A percentile compares a stretch with the other conserved stretches of the same genome.
These are phyloP conservation scores for Pelecanus crispus DNA, from an alignment of 2,113 vertebrate species.

Conservation along the genomic window DNA sequence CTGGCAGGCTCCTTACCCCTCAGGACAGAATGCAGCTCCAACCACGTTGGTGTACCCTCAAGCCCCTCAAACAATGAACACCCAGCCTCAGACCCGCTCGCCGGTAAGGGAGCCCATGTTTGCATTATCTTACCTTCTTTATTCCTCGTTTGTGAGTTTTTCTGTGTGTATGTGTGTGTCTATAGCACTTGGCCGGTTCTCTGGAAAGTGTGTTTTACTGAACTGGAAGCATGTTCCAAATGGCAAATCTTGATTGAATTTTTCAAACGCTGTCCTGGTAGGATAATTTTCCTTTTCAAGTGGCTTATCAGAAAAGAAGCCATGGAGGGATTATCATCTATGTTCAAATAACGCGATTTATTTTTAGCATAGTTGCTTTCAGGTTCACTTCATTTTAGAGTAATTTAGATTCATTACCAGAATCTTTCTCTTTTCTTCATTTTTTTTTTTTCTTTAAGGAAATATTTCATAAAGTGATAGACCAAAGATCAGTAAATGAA, in stretches of 20 bases:
- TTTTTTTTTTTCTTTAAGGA: background rate
- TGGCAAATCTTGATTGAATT: background rate
- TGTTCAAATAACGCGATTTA: background rate
- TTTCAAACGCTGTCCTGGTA: background rate
- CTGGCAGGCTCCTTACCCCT: conserved; percentile 88
- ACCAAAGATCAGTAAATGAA: background rate
- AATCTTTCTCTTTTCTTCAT: background rate
- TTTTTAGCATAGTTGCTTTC: conserved; percentile 5
- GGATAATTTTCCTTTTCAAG: background rate
- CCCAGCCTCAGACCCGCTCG: conserved; percentile 90
- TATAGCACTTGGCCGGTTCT: background rate
- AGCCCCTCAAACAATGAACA: conserved; percentile 92
- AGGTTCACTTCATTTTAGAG: conserved; percentile 15
- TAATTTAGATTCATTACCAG: background rate
- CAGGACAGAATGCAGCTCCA: conserved; percentile 93
- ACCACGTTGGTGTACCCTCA: conserved; percentile 90
- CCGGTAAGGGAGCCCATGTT: conserved; percentile 78
- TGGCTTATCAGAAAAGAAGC: background rate
- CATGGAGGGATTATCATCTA: background rate
- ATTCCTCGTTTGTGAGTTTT: background rate
- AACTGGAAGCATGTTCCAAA: conserved; percentile 4
- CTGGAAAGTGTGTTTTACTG: background rate
- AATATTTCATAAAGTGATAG: background rate
- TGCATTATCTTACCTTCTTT: background rate
- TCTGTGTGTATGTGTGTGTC: background rate